Base-by-base conservation (phyloP, 2,888 invertebrate genomes). In the Dendrolimus houi region DNA sequence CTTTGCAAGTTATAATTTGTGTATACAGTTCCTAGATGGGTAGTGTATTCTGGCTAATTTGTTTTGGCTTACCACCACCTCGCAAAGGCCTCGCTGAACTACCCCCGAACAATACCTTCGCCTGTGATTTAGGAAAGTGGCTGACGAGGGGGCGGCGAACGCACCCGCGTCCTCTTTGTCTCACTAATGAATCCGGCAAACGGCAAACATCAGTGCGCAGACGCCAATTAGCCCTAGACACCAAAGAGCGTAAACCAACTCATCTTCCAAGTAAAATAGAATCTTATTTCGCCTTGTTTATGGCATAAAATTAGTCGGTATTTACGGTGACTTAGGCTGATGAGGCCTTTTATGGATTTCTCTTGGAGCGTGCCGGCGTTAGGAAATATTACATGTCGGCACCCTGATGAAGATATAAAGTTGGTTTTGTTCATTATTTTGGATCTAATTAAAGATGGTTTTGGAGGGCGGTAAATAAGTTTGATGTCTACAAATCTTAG, bases 121-220 rank as follows among this genome's bases (percentile, higher is more conserved):
- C 75, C 79, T 74, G 80, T 88, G 87, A 88, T 87, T 88, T 88
- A 84, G 86, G 87, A 85, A 89, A 87, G 87, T 86, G 79, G 87
- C 87, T 77, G 66, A 64, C 63, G 72, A 72, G 62, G 69, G 67
- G 60, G 58, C 63, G 54, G 56, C 58, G 40, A 60, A 52, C 55
- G 56, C 58, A 56, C 69, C 69, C 62, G 70, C 55, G 64, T 58
- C 57, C 60, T 55, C 77, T 88, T 87, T 89, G 88, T 88, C 85
- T 88, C 85, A 79, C 87, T 86, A 87, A 90, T 89, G 87, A 89
- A 89, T 87, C 89, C 87, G 79, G 81, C 86, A 87, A 87, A 88
- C 85, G 82, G 77, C 81, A 85, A 82, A 81, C 83, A 79, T 82
- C 85, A 85, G 75, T 77, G 87, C 86, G 85, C 85, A 85, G 79